Evolutionary conservation across 2,888 invertebrate species (phyloP).

Genomic region (Tanytarsus gracilentus): DNA sequence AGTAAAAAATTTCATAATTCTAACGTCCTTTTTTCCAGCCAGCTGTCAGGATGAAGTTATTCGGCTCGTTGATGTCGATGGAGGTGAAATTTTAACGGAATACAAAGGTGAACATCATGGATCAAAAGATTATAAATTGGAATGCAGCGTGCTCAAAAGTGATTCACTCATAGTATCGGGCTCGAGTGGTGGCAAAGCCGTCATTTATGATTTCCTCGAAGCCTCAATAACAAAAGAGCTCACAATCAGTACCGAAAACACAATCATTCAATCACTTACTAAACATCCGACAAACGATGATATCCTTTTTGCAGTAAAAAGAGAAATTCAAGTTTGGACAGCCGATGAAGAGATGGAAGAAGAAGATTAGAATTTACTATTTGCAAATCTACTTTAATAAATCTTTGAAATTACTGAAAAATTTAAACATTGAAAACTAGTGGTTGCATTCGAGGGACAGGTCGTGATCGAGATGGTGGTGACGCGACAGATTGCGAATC

Average conservation of each 20-base stretch:
- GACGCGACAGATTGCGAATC: not conserved
- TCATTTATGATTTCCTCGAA: constrained; percentile 76
- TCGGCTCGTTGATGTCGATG: constrained; percentile 79
- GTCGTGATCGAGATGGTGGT: not conserved
- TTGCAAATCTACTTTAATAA: no score
- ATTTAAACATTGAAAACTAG: not conserved
- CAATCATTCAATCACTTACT: not conserved
- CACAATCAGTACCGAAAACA: constrained; percentile 35
- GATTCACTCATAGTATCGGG: constrained; percentile 86
- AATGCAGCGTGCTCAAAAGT: constrained; percentile 72
- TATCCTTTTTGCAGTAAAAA: not conserved
- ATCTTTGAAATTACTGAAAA: constrained; percentile 8
- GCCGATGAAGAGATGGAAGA: no score
- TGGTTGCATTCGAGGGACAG: not conserved
- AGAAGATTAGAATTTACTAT: no score
- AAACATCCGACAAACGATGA: constrained; percentile 2
- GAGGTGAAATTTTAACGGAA: constrained; percentile 66
- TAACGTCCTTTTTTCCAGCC: no score
- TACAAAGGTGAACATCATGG: constrained; percentile 65
- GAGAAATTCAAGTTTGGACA: constrained; percentile 17
- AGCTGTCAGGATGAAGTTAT: constrained; percentile 77
- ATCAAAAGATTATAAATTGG: constrained; percentile 74
- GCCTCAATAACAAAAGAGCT: constrained; percentile 48
- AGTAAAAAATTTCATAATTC: no score
- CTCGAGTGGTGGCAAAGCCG: constrained; percentile 64